Evolutionary conservation across 2,797 vertebrate species (phyloP), one percentile per base, ranked within the genome.

Genomic region (Sebastes steindachneri): DNA sequence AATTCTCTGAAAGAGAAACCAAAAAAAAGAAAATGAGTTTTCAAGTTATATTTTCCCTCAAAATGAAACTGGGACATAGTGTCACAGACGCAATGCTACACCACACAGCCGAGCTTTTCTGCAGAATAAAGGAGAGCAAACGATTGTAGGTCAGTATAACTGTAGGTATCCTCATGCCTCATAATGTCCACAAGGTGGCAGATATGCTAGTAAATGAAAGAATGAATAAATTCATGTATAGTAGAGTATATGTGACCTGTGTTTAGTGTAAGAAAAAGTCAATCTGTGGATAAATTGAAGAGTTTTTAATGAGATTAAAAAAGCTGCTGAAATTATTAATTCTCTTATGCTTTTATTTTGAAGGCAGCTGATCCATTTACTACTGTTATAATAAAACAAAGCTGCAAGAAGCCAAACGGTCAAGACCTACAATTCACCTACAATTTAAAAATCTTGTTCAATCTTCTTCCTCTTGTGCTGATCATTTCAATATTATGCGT

Each of bases 1-100:
- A 99, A 93, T 98, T 96, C 59, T 99, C 98, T 98, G 88, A 14
- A 63, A 72, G 10, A 78, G 14, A 57, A 26, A 33, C 7, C 21
- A 12, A 41, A 64, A 23, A 15, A 41, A 2, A 51, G 8, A 75
- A 51, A 33, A 35, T 58, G 0, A 35, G 59, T 35, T 10, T 41
- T 11, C 1, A 41, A 45, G 25, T 10, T 48, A 15, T 25, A 51
- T 23, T 33, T 21, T 2, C 6, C 5, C 23, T 29, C 19, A 58
- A 8, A 60, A 26, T 35, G 8, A 71, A 35, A 41, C 4, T 31
- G 25, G 19, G 55, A 68, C 37, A 26, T 1, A 51, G 6, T 33
- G 63, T 53, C 37, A 23, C 9, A 21, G 15, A 51, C 1, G 41
- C 37, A 41, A 41, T 41, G 12, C 37, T 41, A 41, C 8, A 5